Evolutionary conservation across 2,797 vertebrate genomes (phyloP), one percentile per base, ranked within the genome.

Genomic region (Sphenopsis melanotis): DNA sequence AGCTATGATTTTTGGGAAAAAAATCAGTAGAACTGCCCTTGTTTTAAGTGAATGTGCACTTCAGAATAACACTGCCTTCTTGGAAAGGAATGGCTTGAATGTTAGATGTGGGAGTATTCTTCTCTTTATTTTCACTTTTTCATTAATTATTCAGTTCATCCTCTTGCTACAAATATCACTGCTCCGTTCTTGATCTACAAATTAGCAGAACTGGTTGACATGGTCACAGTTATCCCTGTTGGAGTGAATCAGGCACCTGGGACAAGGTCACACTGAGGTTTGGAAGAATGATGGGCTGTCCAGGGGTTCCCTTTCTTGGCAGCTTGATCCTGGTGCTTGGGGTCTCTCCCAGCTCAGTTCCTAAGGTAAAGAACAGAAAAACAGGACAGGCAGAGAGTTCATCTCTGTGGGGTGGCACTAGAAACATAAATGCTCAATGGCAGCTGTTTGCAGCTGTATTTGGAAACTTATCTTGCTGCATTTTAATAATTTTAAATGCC

Each of bases 181-280:
- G 15, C 24, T 53, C 42, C 9, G 0, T 49, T 86, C 64, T 53
- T 29, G 21, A 49, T 29, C 21, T 65, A 2, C 34, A 34, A 0
- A 90, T 12, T 7, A 36, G 9, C 29, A 21, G 34, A 21, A 5
- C 8, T 34, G 36, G 22, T 21, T 83, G 71, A 3, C 13, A 0
- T 19, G 39, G 46, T 30, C 24, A 14, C 8, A 44, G 0, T n/a
- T 70, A 4, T 2, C 26, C 0, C 0, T 42, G 3, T 2, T 3
- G 4, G 39, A 34, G 29, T 11, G 14, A 32, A 23, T 77, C 29
- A 6, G 60, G 16, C 32, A 10, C 32, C 26, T 12, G 18, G 65
- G 56, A 6, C 2, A 1, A 44, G 39, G 36, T 34, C 8, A 5
- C 5, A 0, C 1, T 37, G 47, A 32, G 39, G 18, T 34, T 12